phyloP scores from a whole-genome alignment of 2,797 vertebrate genomes.

The Xyrichtys novacula region DNA sequence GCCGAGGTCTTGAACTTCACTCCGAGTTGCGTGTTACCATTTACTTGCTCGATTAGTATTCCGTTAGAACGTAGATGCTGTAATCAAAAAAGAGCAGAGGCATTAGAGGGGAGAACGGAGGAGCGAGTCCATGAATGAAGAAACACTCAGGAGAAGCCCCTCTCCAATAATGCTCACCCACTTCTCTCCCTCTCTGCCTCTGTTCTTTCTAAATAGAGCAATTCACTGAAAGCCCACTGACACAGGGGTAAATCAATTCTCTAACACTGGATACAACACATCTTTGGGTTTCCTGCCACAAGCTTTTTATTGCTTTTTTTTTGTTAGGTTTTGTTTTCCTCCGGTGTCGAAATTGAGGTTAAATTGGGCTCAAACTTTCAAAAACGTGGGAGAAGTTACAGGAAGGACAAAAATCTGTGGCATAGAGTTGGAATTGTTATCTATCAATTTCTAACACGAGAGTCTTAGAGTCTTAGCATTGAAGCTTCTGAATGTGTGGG shows the following conservation, averaged over 20 bases:
- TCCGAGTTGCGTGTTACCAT: slow-evolving; percentile 70
- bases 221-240: slow-evolving; percentile 67
- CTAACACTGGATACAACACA: slow-evolving; percentile 41
- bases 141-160: slow-evolving; percentile 44
- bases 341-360: neutral
- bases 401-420: no score
- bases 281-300: slow-evolving; percentile 44
- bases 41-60: slow-evolving; percentile 81
- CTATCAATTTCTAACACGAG: no score
- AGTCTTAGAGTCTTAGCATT: no score
- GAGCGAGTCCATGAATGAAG: slow-evolving; percentile 30
- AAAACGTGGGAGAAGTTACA: no score
- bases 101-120: slow-evolving; percentile 33
- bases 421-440: no score
- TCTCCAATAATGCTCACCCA: slow-evolving; percentile 39
- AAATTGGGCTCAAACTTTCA: no score
- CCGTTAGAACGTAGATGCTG: slow-evolving; percentile 50
- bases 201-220: slow-evolving; percentile 60
- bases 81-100: slow-evolving; percentile 56
- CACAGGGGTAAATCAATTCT: slow-evolving; percentile 67
- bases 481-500: no score
- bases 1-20: slow-evolving; percentile 70
- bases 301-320: slow-evolving; percentile 51
- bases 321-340: neutral
- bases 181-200: slow-evolving; percentile 28